Percentiles rank a stretch among this genome's conserved stretches.
Conservation (phyloP, 2,888 invertebrate genomes). For the Stenodera caucasica region DNA sequence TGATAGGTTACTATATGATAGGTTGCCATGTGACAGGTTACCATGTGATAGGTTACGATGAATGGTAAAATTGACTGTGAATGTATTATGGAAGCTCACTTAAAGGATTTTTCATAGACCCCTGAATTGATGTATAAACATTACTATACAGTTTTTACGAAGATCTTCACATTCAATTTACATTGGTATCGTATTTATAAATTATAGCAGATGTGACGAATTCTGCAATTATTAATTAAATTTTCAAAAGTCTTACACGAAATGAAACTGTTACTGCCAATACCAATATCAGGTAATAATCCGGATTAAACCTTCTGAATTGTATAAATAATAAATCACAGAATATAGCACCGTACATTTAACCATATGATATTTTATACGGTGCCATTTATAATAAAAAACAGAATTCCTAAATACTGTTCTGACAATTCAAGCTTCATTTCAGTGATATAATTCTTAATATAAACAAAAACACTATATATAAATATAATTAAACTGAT, state of each 20-base stretch:
- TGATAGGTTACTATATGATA: no score
- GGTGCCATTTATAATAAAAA: no score
- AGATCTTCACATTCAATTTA: conserved; percentile 42
- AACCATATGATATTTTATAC: no score
- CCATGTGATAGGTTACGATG: no score
- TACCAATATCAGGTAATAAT: no score
- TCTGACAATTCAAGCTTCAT: neutral
- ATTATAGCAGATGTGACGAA: conserved; percentile 38
- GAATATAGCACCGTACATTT: no score
- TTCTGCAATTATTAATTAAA: conserved; percentile 32
- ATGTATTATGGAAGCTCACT: conserved; percentile 26
- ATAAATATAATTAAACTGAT: neutral
- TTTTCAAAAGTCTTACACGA: neutral
- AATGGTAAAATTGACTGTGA: neutral
- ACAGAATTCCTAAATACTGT: no score
- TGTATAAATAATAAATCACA: no score
- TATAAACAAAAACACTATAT: neutral
- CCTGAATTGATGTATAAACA: conserved; percentile 42
- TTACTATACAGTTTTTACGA: conserved; percentile 44
- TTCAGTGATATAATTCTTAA: neutral
- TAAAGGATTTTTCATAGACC: conserved; percentile 30
- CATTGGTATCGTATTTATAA: conserved; percentile 42
- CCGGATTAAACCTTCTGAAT: no score
- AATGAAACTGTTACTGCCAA: neutral
- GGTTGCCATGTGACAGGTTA: no score